These are phyloP conservation scores for Ctenochaetus hawaiiensis DNA, from an alignment of 2,797 vertebrate species.

Conservation along the genomic window DNA sequence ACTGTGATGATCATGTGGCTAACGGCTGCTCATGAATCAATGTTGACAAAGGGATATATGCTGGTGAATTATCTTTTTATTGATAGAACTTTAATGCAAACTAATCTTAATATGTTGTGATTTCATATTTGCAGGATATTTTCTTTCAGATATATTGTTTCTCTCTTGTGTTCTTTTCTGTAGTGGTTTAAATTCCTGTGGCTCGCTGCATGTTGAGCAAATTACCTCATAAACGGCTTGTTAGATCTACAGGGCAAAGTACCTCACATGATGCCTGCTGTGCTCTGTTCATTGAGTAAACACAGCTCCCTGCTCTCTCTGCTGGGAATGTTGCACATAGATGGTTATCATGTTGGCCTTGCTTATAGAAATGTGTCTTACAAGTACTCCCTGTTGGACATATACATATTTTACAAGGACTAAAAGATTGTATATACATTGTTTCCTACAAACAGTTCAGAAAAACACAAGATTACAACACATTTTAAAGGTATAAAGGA, in stretches of 20 bases:
- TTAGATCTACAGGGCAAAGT: slow-evolving; percentile 33
- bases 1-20: slow-evolving; percentile 28
- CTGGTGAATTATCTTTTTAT: slow-evolving; percentile 3
- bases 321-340: slow-evolving; percentile 7
- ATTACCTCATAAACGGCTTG: slow-evolving; percentile 50
- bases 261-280: slow-evolving; percentile 58
- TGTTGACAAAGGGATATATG: not conserved
- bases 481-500: not conserved
- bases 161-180: not conserved
- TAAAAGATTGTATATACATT: not conserved
- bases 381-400: not conserved
- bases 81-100: not conserved
- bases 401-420: not conserved
- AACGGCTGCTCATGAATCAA: not conserved
- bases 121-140: slow-evolving; percentile 3
- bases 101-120: not conserved
- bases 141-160: not conserved
- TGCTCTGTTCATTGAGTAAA: slow-evolving; percentile 35
- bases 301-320: slow-evolving; percentile 3
- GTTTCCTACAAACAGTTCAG: not conserved
- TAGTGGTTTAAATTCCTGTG: slow-evolving; percentile 49
- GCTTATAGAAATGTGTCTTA: not conserved
- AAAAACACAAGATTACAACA: not conserved
- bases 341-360: slow-evolving; percentile 8
- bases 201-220: slow-evolving; percentile 40